Percentiles rank a stretch among this genome's conserved stretches.
Evolutionary conservation across 1,140 invertebrate species (phyloP).

Genomic region (Apis florea): DNA sequence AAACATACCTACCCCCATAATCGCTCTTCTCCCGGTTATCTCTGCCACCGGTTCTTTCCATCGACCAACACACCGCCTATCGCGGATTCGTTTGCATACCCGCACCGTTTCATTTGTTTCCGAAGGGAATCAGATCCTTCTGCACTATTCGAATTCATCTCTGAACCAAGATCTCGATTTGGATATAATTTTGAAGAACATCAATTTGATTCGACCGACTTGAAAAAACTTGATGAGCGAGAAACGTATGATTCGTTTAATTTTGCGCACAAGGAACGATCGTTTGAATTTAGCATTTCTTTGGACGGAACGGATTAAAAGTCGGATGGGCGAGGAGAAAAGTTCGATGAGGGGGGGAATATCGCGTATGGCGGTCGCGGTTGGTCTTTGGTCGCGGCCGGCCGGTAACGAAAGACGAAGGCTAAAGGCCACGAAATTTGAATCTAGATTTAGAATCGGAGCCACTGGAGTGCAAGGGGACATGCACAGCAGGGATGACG

Average conservation of each 20-base stretch:
- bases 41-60: slow-evolving; percentile 33
- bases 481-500: slow-evolving; percentile 60
- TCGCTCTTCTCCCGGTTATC: slow-evolving; percentile 61
- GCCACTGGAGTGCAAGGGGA: slow-evolving; percentile 65
- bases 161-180: too few relatives aligned
- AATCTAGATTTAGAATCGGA: slow-evolving; percentile 67
- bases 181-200: too few relatives aligned
- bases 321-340: too few relatives aligned
- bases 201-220: too few relatives aligned
- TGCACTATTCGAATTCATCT: too few relatives aligned
- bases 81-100: too few relatives aligned
- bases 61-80: background rate
- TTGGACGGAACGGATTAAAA: background rate
- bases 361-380: background rate
- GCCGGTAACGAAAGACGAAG: slow-evolving; percentile 46
- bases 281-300: too few relatives aligned
- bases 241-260: too few relatives aligned
- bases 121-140: too few relatives aligned
- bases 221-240: too few relatives aligned
- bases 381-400: slow-evolving; percentile 22
- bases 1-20: slow-evolving; percentile 76
- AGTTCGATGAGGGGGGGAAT: background rate
- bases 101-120: too few relatives aligned
- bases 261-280: too few relatives aligned
- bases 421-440: slow-evolving; percentile 66